Percentiles rank a stretch among this genome's conserved stretches.
phyloP scores from a whole-genome alignment of 2,888 invertebrate species.

The Diloba caeruleocephala region DNA sequence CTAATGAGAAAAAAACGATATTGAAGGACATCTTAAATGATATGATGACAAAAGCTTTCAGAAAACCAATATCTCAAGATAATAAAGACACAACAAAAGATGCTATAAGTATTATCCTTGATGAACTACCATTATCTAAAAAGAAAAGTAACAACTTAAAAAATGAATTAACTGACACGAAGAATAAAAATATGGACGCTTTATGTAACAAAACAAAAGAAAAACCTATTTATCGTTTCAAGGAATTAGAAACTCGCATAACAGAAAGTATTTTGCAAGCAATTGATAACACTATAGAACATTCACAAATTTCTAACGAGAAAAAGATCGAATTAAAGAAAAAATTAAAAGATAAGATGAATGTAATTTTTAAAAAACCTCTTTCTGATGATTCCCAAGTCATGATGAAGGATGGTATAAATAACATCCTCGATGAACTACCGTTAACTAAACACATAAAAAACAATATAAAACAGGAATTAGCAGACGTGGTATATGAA shows the following conservation, averaged over 20 bases:
- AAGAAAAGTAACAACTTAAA: constrained; percentile 8
- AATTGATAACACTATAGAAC: neutral
- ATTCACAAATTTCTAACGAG: neutral
- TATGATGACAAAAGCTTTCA: neutral
- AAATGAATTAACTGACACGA: constrained; percentile 1
- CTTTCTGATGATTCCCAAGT: neutral
- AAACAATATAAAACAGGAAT: constrained; percentile 5
- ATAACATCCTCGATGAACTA: constrained; percentile 1
- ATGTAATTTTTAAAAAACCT: neutral
- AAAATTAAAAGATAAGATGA: neutral
- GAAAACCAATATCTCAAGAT: neutral
- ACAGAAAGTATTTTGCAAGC: neutral
- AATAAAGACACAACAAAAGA: constrained; percentile 1
- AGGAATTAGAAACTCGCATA: too few species aligned
- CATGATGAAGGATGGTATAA: constrained; percentile 7
- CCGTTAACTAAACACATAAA: constrained; percentile 2
- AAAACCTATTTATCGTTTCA: too few species aligned
- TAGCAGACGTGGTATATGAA: constrained; percentile 7
- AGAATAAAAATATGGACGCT: constrained; percentile 2
- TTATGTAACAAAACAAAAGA: neutral
- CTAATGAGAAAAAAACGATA: constrained; percentile 1
- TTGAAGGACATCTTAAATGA: constrained; percentile 2
- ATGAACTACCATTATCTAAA: constrained; percentile 3
- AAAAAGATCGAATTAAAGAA: constrained; percentile 9
- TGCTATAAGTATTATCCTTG: constrained; percentile 1